These are phyloP conservation scores for Nomada fucata DNA, from an alignment of 2,888 invertebrate species.

Conservation along the genomic window DNA sequence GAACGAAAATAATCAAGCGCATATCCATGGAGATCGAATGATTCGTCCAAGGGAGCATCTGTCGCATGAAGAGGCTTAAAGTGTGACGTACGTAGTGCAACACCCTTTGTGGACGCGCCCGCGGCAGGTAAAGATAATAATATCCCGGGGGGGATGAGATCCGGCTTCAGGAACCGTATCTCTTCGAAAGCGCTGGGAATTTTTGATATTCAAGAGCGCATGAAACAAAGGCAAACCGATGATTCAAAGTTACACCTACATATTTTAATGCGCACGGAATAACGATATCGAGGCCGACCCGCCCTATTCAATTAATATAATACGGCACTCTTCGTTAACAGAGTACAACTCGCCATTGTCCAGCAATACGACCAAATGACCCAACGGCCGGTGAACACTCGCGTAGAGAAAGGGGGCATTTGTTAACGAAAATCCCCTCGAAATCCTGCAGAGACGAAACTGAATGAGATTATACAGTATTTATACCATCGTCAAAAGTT, in stretches of 20 bases:
- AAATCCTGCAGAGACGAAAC: slow-evolving; percentile 38
- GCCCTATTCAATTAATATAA: slow-evolving; percentile 1
- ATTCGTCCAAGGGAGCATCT: slow-evolving; percentile 22
- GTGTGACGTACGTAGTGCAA: slow-evolving; percentile 52
- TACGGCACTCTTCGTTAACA: slow-evolving; percentile 1
- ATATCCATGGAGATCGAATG: slow-evolving; percentile 23
- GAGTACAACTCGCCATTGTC: slow-evolving; percentile 11
- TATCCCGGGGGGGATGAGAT: slow-evolving; percentile 38
- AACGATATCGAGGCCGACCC: neutral
- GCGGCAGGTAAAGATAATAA: slow-evolving; percentile 50
- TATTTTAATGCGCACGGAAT: too few relatives aligned
- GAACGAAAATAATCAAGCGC: slow-evolving; percentile 50
- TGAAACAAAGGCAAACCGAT: slow-evolving; percentile 13
- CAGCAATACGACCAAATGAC: slow-evolving; percentile 29
- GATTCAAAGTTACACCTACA: neutral
- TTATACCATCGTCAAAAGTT: slow-evolving; percentile 35
- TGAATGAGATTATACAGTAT: slow-evolving; percentile 35
- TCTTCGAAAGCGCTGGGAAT: slow-evolving; percentile 3
- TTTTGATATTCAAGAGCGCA: slow-evolving; percentile 13
- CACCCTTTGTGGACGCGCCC: slow-evolving; percentile 36
- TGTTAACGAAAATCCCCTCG: slow-evolving; percentile 43
- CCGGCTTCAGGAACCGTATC: slow-evolving; percentile 33
- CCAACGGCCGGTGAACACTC: slow-evolving; percentile 3
- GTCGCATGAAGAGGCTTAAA: slow-evolving; percentile 31
- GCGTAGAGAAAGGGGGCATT: slow-evolving; percentile 2